Evolutionary conservation across 2,797 vertebrate species (phyloP).

Genomic region (Mareca strepera): DNA sequence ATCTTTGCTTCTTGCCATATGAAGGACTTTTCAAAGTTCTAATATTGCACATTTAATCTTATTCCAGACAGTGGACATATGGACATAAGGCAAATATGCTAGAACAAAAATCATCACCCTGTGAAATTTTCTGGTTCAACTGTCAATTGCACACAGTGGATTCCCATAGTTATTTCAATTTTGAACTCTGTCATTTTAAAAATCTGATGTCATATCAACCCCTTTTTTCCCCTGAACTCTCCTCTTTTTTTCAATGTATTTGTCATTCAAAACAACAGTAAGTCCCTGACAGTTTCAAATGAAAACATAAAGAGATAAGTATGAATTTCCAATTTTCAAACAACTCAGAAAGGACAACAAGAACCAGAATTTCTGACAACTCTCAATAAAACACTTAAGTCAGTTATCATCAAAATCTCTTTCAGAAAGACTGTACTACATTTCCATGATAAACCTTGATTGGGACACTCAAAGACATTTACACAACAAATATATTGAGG

Average conservation of each 20-base stretch:
- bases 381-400: not conserved
- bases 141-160: fast-evolving
- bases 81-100: not conserved
- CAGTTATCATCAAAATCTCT: not conserved
- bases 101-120: not conserved
- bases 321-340: not conserved
- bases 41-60: not conserved
- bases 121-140: not conserved
- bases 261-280: not conserved
- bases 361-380: not conserved
- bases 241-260: not conserved
- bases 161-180: not conserved
- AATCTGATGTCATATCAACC: not conserved
- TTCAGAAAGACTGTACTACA: not conserved
- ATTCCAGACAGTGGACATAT: not conserved
- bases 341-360: not conserved
- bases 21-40: not conserved
- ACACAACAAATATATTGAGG: not conserved
- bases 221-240: not conserved
- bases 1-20: not conserved
- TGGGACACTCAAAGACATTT: not conserved
- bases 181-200: not conserved
- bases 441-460: not conserved
- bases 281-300: not conserved
- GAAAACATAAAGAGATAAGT: not conserved